Evolutionary conservation across 2,113 vertebrate species (phyloP), one percentile per base, ranked within the genome.

Genomic region (Protobothrops flavoviridis): DNA sequence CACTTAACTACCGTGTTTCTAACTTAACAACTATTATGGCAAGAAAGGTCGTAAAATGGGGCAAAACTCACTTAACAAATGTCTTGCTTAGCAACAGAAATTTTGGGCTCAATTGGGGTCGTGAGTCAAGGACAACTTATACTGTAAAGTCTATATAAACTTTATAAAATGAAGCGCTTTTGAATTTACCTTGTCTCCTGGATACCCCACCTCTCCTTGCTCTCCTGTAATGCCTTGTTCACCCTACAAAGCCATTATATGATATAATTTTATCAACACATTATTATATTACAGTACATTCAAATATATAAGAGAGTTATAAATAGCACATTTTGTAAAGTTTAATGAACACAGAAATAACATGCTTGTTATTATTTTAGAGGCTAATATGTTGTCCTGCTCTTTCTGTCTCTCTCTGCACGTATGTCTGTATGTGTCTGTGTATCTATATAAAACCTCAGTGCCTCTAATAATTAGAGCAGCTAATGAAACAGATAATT

Each of bases 111-210:
- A 50, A 10, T 1, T 50, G 48, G 48, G 48, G 48, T 50, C 8
- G 9, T 50, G 48, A 10, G 1, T 50, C 48, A 50, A 50, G 48
- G 48, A 50, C 48, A 50, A 50, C 48, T 1, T 50, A 50, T 50
- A 81, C 8, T 81, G 74, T 43, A 91, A 48, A 93, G 69, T 64
- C 1, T 6, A 53, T n/a, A 4, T 23, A 33, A 1, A 69, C 48
- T 5, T 29, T 52, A 52, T 89, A 33, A 88, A 96, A 91, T 1
- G 89, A 45, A 2, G 4, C 7, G 59, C 33, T 81, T 89, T 10
- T 13, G 90, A 81, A 94, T 92, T 92, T 97, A 99, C 99, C 99
- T 99, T 99, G 96, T 99, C 99, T 93, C 99, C 99, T 91, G 98
- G 98, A 97, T 98, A 99, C 3, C 99, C 99, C 48, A 93, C 96